Conservation (phyloP, 2,113 vertebrate species). For the Colistium nudipinnis region DNA sequence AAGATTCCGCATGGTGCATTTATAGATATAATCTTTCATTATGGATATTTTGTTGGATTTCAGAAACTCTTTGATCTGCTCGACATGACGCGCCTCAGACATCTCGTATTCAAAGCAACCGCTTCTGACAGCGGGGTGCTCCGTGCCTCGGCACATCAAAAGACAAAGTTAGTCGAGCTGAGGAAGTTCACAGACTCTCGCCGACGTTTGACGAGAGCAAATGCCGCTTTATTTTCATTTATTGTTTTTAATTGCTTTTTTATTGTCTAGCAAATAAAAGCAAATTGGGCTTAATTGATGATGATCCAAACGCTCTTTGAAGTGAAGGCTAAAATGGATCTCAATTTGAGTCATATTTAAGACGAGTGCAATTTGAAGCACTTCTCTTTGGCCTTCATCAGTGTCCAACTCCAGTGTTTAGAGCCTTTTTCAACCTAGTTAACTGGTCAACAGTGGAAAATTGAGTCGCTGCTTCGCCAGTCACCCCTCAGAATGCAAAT, state of each 20-base stretch:
- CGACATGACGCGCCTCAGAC: slow-evolving; percentile 45
- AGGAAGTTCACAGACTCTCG: slow-evolving; percentile 18
- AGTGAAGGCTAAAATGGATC: neutral
- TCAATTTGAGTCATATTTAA: neutral
- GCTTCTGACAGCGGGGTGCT: slow-evolving; percentile 32
- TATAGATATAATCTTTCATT: slow-evolving; percentile 66
- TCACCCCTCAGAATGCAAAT: neutral
- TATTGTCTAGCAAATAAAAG: neutral
- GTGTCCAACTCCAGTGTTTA: neutral
- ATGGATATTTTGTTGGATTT: slow-evolving; percentile 49
- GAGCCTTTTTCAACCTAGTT: too few relatives aligned
- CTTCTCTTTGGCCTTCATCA: too few relatives aligned
- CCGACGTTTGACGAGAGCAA: slow-evolving; percentile 18
- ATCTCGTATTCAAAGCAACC: slow-evolving; percentile 21
- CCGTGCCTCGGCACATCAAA: slow-evolving; percentile 30
- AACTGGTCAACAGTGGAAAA: neutral
- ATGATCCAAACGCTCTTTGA: neutral
- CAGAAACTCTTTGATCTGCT: slow-evolving; percentile 58
- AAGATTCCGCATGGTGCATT: slow-evolving; percentile 41
- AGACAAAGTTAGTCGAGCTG: slow-evolving; percentile 31
- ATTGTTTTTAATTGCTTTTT: neutral
- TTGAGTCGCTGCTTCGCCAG: neutral
- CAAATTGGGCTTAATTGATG: neutral
- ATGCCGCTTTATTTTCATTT: neutral
- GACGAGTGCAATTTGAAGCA: too few relatives aligned